Base-by-base conservation (phyloP, 2,888 invertebrate species). In the Hirtodrosophila trivittata region DNA sequence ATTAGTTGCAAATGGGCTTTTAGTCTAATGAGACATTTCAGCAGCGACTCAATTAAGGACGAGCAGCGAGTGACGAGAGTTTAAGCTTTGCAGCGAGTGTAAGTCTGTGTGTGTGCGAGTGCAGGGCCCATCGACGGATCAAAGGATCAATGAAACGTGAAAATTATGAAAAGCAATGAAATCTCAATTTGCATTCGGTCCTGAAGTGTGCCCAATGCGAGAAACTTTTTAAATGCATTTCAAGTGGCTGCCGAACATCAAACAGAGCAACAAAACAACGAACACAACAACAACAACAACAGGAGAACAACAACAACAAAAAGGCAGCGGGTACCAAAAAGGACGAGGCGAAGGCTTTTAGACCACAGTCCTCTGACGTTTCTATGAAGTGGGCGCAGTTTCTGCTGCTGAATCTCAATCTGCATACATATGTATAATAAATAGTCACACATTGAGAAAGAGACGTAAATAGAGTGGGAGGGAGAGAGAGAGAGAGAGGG, bases 231-330 rank as follows among this genome's bases (percentile, higher is more conserved):
- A 84, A 81, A 81, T 81, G 80, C 80, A 81, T 81, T 67, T 81
- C 70, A 65, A 81, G 80, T 86, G 80, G 77, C 64, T 62, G 74
- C 57, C 69, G 63, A 86, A 83, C 78, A 78, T 78, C 78, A 78
- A 78, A 78, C 84, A 28, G 28, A 28, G n/a, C 28, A 28, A 13
- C 33, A 41, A 18, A 41, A 32, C 9, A 30, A 13, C 5, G 7
- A n/a, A 14, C 18, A 1, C 7, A 30, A 10, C 8, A 28, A 33
- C 46, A 30, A 28, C 35, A 32, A 25, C 38, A 25, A 26, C 1
- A 10, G 32, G n/a, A 6, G 25, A 25, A 25, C 12, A 30, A n/a
- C n/a, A 6, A 14, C 33, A 33, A 33, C 33, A 8, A 51, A 60
- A 54, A 63, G 80, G 66, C 76, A 72, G 57, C 46, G 49, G 66